phyloP scores from a whole-genome alignment of 2,113 vertebrate species.

The Bolborhynchus lineola region DNA sequence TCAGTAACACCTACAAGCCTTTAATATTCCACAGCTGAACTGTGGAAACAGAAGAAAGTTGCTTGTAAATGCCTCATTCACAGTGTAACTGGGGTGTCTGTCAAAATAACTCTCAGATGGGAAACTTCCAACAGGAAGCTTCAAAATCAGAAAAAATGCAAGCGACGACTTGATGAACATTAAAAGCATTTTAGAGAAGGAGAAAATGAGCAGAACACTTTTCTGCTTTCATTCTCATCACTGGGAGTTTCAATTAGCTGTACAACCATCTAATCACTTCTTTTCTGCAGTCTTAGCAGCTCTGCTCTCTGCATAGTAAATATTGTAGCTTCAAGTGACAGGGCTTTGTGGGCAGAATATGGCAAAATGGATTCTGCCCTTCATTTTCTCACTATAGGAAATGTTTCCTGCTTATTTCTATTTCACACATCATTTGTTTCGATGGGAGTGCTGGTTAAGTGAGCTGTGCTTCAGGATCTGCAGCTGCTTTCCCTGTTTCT shows the following conservation, averaged over 20 bases:
- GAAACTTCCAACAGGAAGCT: neutral
- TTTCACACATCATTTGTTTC: neutral
- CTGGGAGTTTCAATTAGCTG: conserved; percentile 1
- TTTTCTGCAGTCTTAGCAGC: neutral
- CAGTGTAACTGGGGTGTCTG: neutral
- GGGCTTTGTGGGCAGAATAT: neutral
- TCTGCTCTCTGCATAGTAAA: neutral
- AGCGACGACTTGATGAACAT: neutral
- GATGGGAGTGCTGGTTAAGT: neutral
- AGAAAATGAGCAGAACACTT: neutral
- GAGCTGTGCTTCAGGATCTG: accelerated
- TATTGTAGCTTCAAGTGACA: accelerated
- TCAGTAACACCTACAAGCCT: conserved; percentile 26
- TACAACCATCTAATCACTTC: neutral
- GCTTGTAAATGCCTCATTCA: conserved; percentile 17
- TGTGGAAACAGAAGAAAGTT: conserved; percentile 13
- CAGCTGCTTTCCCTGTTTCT: neutral
- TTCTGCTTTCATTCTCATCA: neutral
- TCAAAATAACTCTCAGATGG: neutral
- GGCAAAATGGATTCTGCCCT: neutral
- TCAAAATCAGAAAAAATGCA: neutral
- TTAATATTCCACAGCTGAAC: conserved; percentile 19
- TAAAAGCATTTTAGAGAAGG: neutral
- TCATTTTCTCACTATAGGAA: neutral
- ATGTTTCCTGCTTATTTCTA: neutral